Evolutionary conservation across 1,140 invertebrate genomes (phyloP).

Genomic region (Drosophila rhopaloa): DNA sequence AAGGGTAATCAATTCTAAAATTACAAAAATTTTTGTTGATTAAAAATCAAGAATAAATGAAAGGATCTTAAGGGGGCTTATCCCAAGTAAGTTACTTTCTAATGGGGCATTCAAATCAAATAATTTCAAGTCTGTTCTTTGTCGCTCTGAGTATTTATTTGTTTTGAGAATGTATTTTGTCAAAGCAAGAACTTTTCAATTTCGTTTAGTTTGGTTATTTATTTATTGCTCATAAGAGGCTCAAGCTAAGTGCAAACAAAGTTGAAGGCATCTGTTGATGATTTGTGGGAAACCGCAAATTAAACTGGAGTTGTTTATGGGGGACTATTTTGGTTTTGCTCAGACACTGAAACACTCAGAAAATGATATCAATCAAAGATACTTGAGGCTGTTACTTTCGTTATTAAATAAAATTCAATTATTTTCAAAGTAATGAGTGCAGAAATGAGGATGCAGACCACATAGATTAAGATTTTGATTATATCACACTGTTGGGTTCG

Average conservation of each 20-base stretch:
- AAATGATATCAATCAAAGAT: too few species aligned
- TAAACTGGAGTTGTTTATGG: not conserved
- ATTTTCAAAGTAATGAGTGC: too few species aligned
- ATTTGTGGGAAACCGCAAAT: conserved; percentile 15
- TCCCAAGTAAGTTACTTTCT: not conserved
- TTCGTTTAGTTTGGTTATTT: conserved; percentile 5
- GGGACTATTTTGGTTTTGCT: not conserved
- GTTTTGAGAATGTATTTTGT: not conserved
- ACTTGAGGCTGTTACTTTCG: too few species aligned
- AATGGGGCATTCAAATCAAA: not conserved
- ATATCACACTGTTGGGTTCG: too few species aligned
- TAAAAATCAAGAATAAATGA: conserved; percentile 7
- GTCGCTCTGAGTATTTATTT: not conserved
- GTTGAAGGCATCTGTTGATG: conserved; percentile 9
- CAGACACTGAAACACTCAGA: too few species aligned
- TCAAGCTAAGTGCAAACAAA: not conserved
- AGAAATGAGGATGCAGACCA: too few species aligned
- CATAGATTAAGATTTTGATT: too few species aligned
- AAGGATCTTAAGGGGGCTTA: not conserved
- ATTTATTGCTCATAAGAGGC: not conserved
- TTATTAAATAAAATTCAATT: too few species aligned
- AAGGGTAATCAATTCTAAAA: conserved; percentile 19
- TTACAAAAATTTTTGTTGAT: conserved; percentile 5
- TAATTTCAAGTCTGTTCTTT: conserved; percentile 1
- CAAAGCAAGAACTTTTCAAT: not conserved